Percentiles rank a stretch among this genome's conserved stretches.
These are phyloP conservation scores for Hyalella azteca DNA, from an alignment of 2,888 invertebrate species.

Conservation along the genomic window DNA sequence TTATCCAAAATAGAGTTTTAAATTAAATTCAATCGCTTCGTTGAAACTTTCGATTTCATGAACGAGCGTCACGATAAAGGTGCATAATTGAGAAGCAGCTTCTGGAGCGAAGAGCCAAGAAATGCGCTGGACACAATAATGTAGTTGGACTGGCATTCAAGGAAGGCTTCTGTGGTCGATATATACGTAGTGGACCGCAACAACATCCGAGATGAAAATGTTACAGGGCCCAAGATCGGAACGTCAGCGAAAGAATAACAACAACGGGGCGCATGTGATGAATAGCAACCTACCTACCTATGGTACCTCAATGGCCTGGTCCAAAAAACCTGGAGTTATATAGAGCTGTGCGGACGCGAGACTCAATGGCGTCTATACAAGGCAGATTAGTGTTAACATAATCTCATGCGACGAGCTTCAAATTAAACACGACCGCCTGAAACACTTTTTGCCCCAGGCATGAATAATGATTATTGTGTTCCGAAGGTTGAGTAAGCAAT, in stretches of 20 bases:
- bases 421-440: neutral
- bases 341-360: neutral
- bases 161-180: neutral
- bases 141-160: too few species aligned
- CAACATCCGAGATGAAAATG: neutral
- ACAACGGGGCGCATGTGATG: neutral
- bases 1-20: too few species aligned
- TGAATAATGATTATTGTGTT: conserved; percentile 5
- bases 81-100: too few species aligned
- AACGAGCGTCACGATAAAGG: too few species aligned
- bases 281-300: neutral
- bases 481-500: too few species aligned
- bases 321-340: neutral
- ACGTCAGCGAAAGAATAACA: conserved; percentile 24
- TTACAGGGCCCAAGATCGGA: neutral
- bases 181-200: neutral
- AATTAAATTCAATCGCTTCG: too few species aligned
- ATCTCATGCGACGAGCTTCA: neutral
- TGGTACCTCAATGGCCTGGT: too few species aligned
- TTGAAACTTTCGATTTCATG: too few species aligned
- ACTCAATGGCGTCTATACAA: neutral
- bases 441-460: neutral
- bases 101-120: too few species aligned
- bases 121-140: too few species aligned
- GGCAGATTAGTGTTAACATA: conserved; percentile 27